Conservation (phyloP, 2,888 invertebrate genomes). For the Drosophila anceps region DNA sequence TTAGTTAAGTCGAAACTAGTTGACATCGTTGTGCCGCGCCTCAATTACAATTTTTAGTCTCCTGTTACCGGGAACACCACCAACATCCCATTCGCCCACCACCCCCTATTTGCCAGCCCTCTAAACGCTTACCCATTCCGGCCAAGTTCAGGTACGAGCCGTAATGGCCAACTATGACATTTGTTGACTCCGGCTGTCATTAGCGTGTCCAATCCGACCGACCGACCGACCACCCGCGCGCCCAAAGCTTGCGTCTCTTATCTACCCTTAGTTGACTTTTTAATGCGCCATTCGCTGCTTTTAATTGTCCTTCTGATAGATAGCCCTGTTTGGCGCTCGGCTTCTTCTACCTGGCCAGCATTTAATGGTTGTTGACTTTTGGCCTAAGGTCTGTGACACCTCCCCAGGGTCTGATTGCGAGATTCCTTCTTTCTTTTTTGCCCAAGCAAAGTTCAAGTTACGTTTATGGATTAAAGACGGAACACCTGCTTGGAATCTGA, state of each 20-base stretch:
- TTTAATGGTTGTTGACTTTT: conserved; percentile 62
- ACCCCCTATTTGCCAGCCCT: background rate
- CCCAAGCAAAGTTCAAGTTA: conserved; percentile 46
- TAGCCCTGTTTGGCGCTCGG: conserved; percentile 33
- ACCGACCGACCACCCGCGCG: background rate
- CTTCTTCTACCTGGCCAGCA: conserved; percentile 1
- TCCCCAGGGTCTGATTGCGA: conserved; percentile 32
- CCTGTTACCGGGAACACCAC: conserved; percentile 42
- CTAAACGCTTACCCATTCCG: background rate
- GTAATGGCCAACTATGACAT: conserved; percentile 37
- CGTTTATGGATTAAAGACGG: conserved; percentile 35
- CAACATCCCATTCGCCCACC: background rate
- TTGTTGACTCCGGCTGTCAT: conserved; percentile 72
- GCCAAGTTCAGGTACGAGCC: conserved; percentile 70
- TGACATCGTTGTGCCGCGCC: conserved; percentile 67
- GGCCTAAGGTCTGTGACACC: conserved; percentile 26
- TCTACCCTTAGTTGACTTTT: conserved; percentile 57
- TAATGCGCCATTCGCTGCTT: conserved; percentile 66
- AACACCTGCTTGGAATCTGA: conserved; percentile 7
- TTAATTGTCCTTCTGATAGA: conserved; percentile 71
- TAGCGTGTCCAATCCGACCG: conserved; percentile 62
- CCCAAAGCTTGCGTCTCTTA: conserved; percentile 28
- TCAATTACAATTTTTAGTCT: conserved; percentile 56
- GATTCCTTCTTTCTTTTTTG: background rate
- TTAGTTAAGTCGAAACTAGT: conserved; percentile 71